Base-by-base conservation (phyloP, 2,797 vertebrate species). In the Rallus crepitans region DNA sequence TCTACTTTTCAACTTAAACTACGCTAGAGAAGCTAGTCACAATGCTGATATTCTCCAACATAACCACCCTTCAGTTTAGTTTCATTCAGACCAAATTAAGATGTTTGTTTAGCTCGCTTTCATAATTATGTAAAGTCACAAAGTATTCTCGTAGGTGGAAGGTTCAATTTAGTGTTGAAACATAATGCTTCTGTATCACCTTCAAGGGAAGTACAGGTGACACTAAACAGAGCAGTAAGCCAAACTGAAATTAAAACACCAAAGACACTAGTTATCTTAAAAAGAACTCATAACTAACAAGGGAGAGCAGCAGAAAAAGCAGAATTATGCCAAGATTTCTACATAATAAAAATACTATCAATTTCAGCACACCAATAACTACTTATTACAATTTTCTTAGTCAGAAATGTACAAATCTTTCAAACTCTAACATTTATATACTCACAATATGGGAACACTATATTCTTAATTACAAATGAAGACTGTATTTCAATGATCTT, bases 51-150 rank as follows among this genome's bases (percentile, higher is more conserved):
- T 33, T 81, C 42, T 87, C 52, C 71, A 87, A 24, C 2, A 0
- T 17, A 86, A 64, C 15, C 18, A 82, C 19, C 30, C 8, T 61
- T 53, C 21, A 35, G 50, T 63, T 52, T 15, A 15, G 12, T 25
- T 78, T 73, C 9, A 55, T 45, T 57, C 20, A 64, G 33, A 50
- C 23, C 17, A 72, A 81, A 70, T 23, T 2, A 73, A 71, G n/a
- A 55, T 5, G 35, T 48, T 59, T 70, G 7, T 50, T 87, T 27
- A 60, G 30, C 17, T 56, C 85, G 60, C 50, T 47, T 76, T 82
- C 37, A 53, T 72, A 78, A 37, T 65, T 69, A 64, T 6, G 7
- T 0, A 4, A 81, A 86, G 25, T 35, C 12, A 0, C 11, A 0
- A 27, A 25, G 11, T 23, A 64, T 56, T 88, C 68, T 59, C 37